Conservation (phyloP, 2,113 vertebrate genomes). For the Myotis lucifugus region DNA sequence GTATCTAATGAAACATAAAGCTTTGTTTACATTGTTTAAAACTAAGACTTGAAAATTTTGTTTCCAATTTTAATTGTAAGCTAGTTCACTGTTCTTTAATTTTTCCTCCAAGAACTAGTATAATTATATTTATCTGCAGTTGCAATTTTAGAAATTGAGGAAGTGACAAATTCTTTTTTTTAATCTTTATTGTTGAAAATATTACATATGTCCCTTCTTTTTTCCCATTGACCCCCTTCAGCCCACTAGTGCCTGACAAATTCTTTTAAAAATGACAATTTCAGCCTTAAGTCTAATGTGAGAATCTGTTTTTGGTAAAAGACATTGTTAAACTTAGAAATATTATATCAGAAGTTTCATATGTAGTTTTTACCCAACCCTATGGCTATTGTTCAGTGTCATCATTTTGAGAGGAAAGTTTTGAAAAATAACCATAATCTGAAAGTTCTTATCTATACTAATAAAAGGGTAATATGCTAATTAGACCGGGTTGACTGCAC, state of each 20-base stretch:
- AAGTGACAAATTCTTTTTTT: neutral
- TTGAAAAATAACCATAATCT: constrained; percentile 41
- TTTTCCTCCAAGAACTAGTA: neutral
- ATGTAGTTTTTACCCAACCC: neutral
- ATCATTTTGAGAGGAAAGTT: constrained; percentile 25
- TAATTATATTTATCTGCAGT: constrained; percentile 13
- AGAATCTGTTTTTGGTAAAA: constrained; percentile 42
- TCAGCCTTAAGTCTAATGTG: neutral
- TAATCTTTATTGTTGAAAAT: too few species aligned
- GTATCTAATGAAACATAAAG: constrained; percentile 10
- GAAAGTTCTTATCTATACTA: neutral
- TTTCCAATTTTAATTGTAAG: constrained; percentile 50
- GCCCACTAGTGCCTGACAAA: neutral
- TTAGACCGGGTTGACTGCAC: too few species aligned
- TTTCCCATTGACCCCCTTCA: too few species aligned
- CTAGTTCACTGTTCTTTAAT: neutral
- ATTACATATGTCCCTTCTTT: too few species aligned
- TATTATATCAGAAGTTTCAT: neutral
- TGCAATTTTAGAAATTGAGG: constrained; percentile 46
- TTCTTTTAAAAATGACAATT: constrained; percentile 24
- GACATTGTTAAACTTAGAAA: neutral
- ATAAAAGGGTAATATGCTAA: too few species aligned
- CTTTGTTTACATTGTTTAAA: constrained; percentile 4
- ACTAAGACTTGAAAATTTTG: constrained; percentile 26
- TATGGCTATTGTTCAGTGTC: neutral